Conservation (phyloP, 2,797 vertebrate species). For the Notamacropus eugenii region DNA sequence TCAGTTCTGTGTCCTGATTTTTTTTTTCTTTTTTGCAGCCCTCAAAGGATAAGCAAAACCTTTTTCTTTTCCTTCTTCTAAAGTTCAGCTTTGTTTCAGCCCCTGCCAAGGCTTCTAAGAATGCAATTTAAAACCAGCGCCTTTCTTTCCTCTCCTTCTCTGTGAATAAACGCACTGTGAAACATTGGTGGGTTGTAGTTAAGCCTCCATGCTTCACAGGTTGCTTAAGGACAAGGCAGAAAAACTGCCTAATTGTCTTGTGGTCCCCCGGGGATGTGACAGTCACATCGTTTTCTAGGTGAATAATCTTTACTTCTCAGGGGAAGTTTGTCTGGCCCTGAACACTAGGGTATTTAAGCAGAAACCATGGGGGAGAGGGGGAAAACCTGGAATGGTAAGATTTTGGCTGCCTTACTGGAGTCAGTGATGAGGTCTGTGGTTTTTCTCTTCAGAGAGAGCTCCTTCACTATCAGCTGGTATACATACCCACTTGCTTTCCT, state of each 20-base stretch:
- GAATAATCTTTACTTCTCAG: conserved; percentile 60
- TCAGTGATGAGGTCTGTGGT: neutral
- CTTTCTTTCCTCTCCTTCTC: neutral
- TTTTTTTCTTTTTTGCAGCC: conserved; percentile 65
- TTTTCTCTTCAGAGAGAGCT: neutral
- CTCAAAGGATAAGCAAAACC: conserved; percentile 50
- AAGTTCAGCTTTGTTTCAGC: conserved; percentile 76
- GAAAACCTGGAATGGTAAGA: neutral
- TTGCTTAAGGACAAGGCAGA: conserved; percentile 70
- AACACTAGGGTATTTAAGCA: conserved; percentile 54
- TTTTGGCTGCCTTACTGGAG: neutral
- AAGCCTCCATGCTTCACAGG: neutral
- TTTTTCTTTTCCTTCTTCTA: conserved; percentile 27
- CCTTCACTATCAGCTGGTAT: neutral
- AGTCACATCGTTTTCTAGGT: conserved; percentile 63
- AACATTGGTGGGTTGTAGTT: neutral
- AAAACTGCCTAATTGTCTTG: conserved; percentile 73
- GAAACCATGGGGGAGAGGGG: neutral
- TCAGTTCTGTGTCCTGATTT: accelerated
- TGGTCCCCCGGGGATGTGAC: conserved; percentile 64
- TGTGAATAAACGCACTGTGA: conserved; percentile 12
- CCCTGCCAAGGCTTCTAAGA: conserved; percentile 70
- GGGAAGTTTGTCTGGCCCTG: neutral
- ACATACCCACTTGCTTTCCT: neutral
- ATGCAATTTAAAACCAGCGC: conserved; percentile 69